Evolutionary conservation across 2,113 vertebrate genomes (phyloP).

Genomic region (Sphyrna mokarran): DNA sequence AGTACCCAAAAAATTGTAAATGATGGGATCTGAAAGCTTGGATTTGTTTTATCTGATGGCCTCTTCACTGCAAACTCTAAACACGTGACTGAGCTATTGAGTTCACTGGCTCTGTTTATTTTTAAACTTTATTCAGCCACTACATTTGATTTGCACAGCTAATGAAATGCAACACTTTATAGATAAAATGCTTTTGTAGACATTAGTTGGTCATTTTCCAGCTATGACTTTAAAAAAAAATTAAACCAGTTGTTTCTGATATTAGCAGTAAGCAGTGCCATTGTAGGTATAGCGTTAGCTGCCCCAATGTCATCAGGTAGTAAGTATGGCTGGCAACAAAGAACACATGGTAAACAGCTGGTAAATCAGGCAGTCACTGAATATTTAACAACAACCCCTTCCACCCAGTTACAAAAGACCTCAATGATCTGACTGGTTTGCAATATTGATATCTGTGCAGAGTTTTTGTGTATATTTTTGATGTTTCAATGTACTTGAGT

Average conservation of each 20-base stretch:
- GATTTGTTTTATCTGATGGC: not conserved
- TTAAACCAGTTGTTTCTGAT: not conserved
- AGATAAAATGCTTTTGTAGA: not conserved
- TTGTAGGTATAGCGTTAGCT: not conserved
- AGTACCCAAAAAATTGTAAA: not conserved
- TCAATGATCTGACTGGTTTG: not conserved
- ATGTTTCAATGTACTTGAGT: not conserved
- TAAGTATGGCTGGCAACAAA: not conserved
- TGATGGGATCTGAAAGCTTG: not conserved
- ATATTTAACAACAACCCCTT: not conserved
- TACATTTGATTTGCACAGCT: not conserved
- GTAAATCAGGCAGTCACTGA: not conserved
- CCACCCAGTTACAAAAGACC: not conserved
- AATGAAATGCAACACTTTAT: not conserved
- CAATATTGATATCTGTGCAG: not conserved
- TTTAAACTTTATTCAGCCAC: constrained; percentile 11
- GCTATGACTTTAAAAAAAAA: not conserved
- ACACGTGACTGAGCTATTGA: not conserved
- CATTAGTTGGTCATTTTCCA: not conserved
- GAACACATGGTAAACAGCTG: not conserved
- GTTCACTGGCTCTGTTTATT: not conserved
- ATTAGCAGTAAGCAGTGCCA: not conserved
- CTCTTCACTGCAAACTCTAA: not conserved
- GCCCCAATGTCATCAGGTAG: not conserved
- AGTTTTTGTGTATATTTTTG: not conserved